A percentile compares a stretch with the other conserved stretches of the same genome.
Evolutionary conservation across 2,888 invertebrate species (phyloP).

Genomic region (Eupithecia centaureata): DNA sequence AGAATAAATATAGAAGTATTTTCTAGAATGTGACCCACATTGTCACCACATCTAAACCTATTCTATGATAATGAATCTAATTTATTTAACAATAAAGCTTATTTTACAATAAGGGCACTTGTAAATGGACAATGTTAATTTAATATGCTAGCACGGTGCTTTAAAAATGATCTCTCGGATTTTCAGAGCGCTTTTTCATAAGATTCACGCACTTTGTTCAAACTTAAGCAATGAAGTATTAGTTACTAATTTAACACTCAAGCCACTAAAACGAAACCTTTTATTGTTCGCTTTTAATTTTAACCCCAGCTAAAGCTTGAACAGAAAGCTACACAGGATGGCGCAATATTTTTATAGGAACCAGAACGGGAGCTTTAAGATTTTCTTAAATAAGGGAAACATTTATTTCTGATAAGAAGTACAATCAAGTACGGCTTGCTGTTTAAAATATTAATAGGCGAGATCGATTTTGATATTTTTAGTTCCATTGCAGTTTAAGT

Average conservation of each 20-base stretch:
- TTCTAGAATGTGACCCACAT: background rate
- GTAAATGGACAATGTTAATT: constrained; percentile 17
- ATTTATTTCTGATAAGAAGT: background rate
- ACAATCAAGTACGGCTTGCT: background rate
- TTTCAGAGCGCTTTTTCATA: background rate
- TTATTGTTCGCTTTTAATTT: background rate
- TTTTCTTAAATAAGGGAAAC: background rate
- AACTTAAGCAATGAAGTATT: too few relatives aligned
- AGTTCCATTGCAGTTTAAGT: background rate
- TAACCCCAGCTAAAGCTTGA: background rate
- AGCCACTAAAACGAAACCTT: background rate
- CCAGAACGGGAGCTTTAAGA: background rate
- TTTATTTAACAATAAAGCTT: constrained; percentile 9
- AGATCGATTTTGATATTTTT: background rate
- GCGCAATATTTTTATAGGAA: background rate
- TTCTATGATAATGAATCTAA: constrained; percentile 1
- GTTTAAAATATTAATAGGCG: background rate
- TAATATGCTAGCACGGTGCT: background rate
- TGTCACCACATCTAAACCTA: background rate
- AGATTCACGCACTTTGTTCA: background rate
- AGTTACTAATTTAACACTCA: too few relatives aligned
- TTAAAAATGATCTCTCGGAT: background rate
- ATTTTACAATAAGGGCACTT: constrained; percentile 28
- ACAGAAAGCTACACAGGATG: background rate
- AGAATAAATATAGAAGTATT: background rate